A percentile compares a stretch with the other conserved stretches of the same genome.
Conservation (phyloP, 2,113 vertebrate genomes). For the Bolborhynchus lineola region DNA sequence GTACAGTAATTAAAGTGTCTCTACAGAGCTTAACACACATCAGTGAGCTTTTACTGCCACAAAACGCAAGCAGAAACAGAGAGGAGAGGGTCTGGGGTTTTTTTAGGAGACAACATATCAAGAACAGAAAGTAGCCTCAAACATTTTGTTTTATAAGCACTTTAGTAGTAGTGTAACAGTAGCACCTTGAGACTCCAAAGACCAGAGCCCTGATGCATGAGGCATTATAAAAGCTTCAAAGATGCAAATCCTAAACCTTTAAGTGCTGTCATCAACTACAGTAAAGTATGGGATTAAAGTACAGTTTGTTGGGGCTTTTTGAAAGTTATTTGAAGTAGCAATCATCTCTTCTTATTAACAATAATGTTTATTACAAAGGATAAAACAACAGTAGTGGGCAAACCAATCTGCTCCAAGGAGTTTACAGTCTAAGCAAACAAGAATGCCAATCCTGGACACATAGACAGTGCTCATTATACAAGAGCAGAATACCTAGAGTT, state of each 20-base stretch:
- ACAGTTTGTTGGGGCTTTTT: background rate
- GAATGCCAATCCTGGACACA: background rate
- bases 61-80: background rate
- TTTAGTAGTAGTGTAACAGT: background rate
- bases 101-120: background rate
- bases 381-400: background rate
- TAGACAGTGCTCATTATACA: background rate
- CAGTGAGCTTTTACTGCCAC: background rate
- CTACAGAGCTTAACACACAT: background rate
- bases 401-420: background rate
- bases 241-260: background rate
- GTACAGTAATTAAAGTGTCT: background rate
- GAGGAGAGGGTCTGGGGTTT: background rate
- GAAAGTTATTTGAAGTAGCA: background rate
- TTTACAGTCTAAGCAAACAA: background rate
- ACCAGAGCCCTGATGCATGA: background rate
- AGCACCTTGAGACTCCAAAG: background rate
- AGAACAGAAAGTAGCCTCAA: conserved; percentile 24
- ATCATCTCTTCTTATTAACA: background rate
- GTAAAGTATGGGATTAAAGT: background rate
- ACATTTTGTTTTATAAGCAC: background rate
- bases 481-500: background rate
- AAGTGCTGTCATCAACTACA: background rate
- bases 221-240: background rate
- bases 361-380: background rate